These are phyloP conservation scores for Mus spretus DNA, from an alignment of 2,797 vertebrate genomes.

Conservation along the genomic window DNA sequence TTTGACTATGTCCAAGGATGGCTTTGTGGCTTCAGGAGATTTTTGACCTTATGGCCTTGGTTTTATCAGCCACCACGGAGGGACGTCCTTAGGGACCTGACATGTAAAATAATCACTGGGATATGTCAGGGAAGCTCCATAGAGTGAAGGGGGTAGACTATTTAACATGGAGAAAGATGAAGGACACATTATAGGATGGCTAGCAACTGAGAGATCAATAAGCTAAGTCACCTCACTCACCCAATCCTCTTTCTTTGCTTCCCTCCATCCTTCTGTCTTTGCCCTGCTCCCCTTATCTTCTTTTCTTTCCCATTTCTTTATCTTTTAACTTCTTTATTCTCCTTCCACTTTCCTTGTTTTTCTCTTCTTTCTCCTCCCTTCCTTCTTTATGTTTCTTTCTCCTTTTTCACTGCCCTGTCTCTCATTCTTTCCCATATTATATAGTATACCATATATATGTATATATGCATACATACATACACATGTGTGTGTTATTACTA, in stretches of 20 bases:
- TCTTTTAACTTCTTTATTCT: not conserved
- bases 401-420: not conserved
- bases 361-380: not conserved
- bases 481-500: not conserved
- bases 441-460: not conserved
- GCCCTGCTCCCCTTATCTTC: too few relatives aligned
- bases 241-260: not conserved
- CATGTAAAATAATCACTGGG: not conserved
- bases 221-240: not conserved
- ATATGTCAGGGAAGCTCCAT: not conserved
- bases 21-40: not conserved
- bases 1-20: not conserved
- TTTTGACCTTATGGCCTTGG: not conserved
- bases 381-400: not conserved
- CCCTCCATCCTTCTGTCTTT: not conserved
- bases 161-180: not conserved
- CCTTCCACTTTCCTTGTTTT: too few relatives aligned
- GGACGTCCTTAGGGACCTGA: not conserved
- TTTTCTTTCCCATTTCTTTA: not conserved
- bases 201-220: not conserved
- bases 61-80: slow-evolving; percentile 16
- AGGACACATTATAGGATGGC: not conserved
- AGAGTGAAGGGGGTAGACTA: not conserved
- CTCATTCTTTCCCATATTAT: not conserved
- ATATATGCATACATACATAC: too few relatives aligned